A percentile compares a stretch with the other conserved stretches of the same genome.
These are phyloP conservation scores for Actinia tenebrosa DNA, from an alignment of 64 coral and sea anemone species.

Conservation along the genomic window DNA sequence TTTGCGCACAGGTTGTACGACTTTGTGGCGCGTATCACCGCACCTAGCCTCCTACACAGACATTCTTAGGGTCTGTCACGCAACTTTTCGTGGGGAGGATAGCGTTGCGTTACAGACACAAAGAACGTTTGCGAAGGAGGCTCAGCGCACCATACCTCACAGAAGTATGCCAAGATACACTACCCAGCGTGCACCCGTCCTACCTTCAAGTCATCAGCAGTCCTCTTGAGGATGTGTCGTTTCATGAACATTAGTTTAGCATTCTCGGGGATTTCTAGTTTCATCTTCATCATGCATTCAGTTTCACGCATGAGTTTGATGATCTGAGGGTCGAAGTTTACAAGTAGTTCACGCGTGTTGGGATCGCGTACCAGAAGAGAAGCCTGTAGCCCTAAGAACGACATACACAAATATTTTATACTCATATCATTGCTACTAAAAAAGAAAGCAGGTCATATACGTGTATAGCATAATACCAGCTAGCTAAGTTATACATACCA, in stretches of 20 bases:
- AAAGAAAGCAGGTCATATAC: background rate
- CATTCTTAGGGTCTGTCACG: too few relatives aligned
- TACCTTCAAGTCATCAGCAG: conserved; percentile 68
- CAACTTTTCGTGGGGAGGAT: too few relatives aligned
- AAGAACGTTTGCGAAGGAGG: too few relatives aligned
- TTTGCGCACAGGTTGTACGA: too few relatives aligned
- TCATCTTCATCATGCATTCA: conserved; percentile 82
- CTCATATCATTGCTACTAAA: background rate
- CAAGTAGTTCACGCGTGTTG: conserved; percentile 57
- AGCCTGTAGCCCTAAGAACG: conserved; percentile 50
- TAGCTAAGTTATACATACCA: conserved; percentile 22
- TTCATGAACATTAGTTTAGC: conserved; percentile 60
- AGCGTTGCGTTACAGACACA: too few relatives aligned
- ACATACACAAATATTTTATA: background rate
- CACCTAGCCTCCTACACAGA: too few relatives aligned
- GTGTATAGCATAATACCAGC: too few relatives aligned
- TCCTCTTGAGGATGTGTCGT: conserved; percentile 30
- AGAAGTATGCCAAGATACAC: too few relatives aligned
- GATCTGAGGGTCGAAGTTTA: conserved; percentile 84
- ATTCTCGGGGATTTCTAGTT: conserved; percentile 58
- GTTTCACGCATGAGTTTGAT: conserved; percentile 86
- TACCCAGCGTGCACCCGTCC: background rate
- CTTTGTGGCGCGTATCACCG: too few relatives aligned
- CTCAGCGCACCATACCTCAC: too few relatives aligned
- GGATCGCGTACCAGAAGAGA: conserved; percentile 73